Conservation (phyloP, 2,888 invertebrate species). For the Operophtera brumata region DNA sequence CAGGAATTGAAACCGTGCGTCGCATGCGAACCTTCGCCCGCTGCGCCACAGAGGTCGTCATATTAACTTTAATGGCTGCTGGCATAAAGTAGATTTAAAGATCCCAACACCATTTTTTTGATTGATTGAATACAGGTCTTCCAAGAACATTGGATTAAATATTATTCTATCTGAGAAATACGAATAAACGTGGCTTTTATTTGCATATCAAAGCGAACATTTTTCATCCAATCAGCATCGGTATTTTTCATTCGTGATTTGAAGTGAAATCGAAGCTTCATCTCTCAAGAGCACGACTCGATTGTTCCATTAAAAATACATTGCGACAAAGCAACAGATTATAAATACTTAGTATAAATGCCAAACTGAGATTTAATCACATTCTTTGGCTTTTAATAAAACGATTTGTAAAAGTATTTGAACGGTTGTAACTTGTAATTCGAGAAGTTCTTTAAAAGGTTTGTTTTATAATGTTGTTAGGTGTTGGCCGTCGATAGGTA, state of each 20-base stretch:
- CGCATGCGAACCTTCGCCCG: too few species aligned
- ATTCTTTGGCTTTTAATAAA: conserved; percentile 25
- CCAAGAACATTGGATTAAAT: too few species aligned
- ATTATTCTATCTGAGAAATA: background rate
- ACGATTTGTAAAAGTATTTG: background rate
- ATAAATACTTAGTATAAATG: conserved; percentile 25
- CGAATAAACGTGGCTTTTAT: background rate
- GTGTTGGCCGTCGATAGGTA: too few species aligned
- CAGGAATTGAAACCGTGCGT: too few species aligned
- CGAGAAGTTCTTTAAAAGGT: too few species aligned
- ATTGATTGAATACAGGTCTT: too few species aligned
- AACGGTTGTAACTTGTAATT: too few species aligned
- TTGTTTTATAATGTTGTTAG: too few species aligned
- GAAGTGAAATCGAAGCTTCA: conserved; percentile 37
- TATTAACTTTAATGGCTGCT: too few species aligned
- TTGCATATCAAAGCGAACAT: conserved; percentile 26
- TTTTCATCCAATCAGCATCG: conserved; percentile 23
- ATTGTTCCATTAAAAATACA: conserved; percentile 35
- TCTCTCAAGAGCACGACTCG: conserved; percentile 40
- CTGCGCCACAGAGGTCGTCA: too few species aligned
- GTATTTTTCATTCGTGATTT: conserved; percentile 36
- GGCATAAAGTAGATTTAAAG: too few species aligned
- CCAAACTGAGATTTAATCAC: conserved; percentile 37
- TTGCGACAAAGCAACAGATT: conserved; percentile 22
- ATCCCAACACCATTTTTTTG: too few species aligned